Conservation (phyloP, 37 sponge, comb jelly and placozoan genomes). For the Amphimedon queenslandica region DNA sequence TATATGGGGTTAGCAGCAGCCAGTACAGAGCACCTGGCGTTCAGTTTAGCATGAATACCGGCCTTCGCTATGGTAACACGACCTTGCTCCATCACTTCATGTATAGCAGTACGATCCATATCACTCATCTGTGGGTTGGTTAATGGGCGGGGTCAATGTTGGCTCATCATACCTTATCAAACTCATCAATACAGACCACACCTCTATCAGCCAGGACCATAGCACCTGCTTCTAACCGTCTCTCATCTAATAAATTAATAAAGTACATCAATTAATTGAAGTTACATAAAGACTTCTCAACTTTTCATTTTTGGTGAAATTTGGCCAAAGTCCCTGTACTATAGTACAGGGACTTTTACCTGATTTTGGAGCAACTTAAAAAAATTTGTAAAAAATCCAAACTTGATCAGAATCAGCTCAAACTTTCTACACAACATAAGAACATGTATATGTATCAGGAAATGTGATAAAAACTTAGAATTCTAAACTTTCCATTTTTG, state of each 20-base stretch:
- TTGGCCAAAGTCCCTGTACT: too few species aligned
- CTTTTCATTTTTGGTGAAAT: too few species aligned
- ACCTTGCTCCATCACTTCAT: constrained; percentile 99
- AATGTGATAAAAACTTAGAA: too few species aligned
- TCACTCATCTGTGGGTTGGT: constrained; percentile 85
- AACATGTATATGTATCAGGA: background rate
- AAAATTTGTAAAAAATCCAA: too few species aligned
- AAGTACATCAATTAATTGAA: too few species aligned
- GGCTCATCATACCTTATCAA: constrained; percentile 77
- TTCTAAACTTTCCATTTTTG: too few species aligned
- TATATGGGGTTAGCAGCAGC: constrained; percentile 99
- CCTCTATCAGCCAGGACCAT: constrained; percentile 99
- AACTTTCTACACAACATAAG: too few species aligned
- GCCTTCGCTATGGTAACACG: constrained; percentile 98
- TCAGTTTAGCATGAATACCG: constrained; percentile 96
- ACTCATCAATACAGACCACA: constrained; percentile 99
- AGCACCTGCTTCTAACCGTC: constrained; percentile 92
- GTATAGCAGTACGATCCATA: constrained; percentile 97
- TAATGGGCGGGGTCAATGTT: background rate
- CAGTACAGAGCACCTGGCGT: constrained; percentile 94
- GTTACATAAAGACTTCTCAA: too few species aligned
- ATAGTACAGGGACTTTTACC: too few species aligned
- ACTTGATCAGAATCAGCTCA: too few species aligned
- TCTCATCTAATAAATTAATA: constrained; percentile 72
- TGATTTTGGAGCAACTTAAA: too few species aligned